A percentile compares a stretch with the other conserved stretches of the same genome.
Evolutionary conservation across 2,113 vertebrate species (phyloP).

Genomic region (Onychostruthus taczanowskii): DNA sequence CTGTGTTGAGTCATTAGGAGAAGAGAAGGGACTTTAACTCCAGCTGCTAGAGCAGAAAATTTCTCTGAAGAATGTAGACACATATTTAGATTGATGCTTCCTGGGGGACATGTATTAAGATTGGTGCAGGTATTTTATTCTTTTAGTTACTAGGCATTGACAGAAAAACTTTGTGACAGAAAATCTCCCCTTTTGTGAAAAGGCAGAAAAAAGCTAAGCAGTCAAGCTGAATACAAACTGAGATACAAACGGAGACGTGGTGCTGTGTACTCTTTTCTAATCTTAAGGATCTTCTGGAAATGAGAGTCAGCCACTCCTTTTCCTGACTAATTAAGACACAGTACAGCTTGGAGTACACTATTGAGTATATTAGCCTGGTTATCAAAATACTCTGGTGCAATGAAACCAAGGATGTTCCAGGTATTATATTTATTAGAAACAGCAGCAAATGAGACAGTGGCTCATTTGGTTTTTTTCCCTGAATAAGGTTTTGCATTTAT

Average conservation of each 20-base stretch:
- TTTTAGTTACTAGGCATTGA: not conserved
- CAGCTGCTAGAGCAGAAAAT: not conserved
- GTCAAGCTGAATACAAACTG: not conserved
- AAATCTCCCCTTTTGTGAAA: not conserved
- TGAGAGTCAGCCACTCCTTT: conserved; percentile 23
- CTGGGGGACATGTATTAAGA: conserved; percentile 4
- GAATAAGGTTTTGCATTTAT: not conserved
- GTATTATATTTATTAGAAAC: not conserved
- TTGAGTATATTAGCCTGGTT: not conserved
- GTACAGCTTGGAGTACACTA: not conserved
- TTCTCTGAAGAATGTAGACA: not conserved
- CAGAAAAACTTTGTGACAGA: conserved; percentile 11
- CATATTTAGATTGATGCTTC: not conserved
- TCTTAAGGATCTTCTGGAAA: conserved; percentile 28
- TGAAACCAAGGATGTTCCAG: not conserved
- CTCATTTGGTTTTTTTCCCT: not conserved
- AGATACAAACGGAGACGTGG: not conserved
- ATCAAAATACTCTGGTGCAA: not conserved
- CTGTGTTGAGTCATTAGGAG: not conserved
- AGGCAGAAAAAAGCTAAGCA: not conserved
- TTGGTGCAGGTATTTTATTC: conserved; percentile 24
- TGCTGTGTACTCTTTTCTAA: not conserved
- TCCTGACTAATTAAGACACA: conserved; percentile 27
- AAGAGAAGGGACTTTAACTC: not conserved
- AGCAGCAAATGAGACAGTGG: not conserved